These are phyloP conservation scores for Lamellibrachia luymesi DNA, from an alignment of 1,140 invertebrate genomes.

Conservation along the genomic window DNA sequence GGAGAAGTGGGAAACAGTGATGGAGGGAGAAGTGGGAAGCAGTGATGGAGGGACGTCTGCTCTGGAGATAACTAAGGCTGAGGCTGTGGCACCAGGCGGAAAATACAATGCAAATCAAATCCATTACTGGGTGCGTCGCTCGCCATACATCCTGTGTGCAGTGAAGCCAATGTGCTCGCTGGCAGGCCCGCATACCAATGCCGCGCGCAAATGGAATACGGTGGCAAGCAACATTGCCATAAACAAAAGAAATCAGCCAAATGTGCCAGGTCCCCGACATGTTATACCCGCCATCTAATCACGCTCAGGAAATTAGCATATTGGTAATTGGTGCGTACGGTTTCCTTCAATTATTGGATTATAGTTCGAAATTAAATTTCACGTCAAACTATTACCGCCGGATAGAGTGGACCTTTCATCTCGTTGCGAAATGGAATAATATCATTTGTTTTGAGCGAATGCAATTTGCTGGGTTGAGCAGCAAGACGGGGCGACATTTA, in stretches of 20 bases:
- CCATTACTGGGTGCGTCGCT: neutral
- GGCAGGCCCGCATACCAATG: neutral
- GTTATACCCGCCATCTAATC: neutral
- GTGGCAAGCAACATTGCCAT: neutral
- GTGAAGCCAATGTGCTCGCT: neutral
- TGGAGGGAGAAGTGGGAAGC: neutral
- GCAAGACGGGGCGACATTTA: neutral
- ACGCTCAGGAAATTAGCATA: neutral
- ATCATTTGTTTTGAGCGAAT: conserved; percentile 1
- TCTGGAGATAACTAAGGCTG: neutral
- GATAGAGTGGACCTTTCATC: neutral
- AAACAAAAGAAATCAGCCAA: neutral
- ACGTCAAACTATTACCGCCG: conserved; percentile 3
- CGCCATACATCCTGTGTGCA: neutral
- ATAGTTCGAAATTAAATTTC: conserved; percentile 6
- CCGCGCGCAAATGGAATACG: neutral
- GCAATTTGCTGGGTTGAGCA: neutral
- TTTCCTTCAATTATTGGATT: conserved; percentile 1
- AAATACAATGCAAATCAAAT: conserved; percentile 1
- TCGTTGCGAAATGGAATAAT: conserved; percentile 1
- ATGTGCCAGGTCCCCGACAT: neutral
- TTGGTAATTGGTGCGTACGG: conserved; percentile 3
- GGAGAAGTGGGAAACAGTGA: neutral
- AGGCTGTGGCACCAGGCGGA: neutral
- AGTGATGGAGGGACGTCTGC: neutral